Conservation (phyloP, 1,140 invertebrate species). For the Thalassaphorura encarpata region DNA sequence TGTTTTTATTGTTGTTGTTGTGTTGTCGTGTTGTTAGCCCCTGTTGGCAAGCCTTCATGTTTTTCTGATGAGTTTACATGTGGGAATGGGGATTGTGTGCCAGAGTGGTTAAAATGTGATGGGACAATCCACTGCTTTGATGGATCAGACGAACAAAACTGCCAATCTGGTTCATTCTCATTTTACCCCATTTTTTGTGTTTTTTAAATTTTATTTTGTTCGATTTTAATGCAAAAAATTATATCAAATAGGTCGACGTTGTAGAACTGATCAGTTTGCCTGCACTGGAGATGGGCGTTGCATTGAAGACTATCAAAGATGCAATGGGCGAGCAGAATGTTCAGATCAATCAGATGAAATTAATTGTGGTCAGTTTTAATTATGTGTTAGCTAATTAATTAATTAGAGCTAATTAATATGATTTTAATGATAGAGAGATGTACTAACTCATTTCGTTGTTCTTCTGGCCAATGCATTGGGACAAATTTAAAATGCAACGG, state of each 20-base stretch:
- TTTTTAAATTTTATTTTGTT: no score
- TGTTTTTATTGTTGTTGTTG: no score
- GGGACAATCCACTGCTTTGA: constrained; percentile 55
- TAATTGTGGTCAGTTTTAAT: constrained; percentile 31
- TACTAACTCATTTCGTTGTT: constrained; percentile 6
- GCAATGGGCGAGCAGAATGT: constrained; percentile 36
- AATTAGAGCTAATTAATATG: constrained; percentile 1
- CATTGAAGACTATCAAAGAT: neutral
- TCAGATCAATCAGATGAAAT: constrained; percentile 42
- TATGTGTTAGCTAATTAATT: neutral
- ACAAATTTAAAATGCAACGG: no score
- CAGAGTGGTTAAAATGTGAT: constrained; percentile 1
- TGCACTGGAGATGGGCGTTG: constrained; percentile 26
- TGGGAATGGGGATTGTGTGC: constrained; percentile 30
- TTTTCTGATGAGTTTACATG: constrained; percentile 40
- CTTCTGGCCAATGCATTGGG: constrained; percentile 11
- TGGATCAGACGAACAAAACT: constrained; percentile 57
- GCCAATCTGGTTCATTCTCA: no score
- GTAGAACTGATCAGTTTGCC: constrained; percentile 26
- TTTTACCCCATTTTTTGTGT: no score
- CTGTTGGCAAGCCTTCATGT: no score
- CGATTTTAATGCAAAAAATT: no score
- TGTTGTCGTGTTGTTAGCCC: no score
- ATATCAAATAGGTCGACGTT: no score
- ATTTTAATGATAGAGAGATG: neutral